Evolutionary conservation across 1,140 invertebrate genomes (phyloP), one percentile per base, ranked within the genome.

Genomic region (Vanessa atalanta): DNA sequence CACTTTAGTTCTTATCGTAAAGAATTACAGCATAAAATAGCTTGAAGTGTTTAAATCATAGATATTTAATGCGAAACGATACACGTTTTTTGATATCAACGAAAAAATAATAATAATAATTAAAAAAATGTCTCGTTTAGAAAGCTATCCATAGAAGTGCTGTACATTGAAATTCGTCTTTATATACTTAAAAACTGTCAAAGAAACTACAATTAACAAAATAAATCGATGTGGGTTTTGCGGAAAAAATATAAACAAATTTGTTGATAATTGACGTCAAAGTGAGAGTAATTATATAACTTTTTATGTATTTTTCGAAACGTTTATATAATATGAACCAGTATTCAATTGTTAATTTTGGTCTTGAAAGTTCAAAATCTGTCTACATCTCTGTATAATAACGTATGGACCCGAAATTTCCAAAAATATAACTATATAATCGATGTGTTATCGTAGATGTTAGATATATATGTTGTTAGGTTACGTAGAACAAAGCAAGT

Each of bases 231-330:
- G n/a, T 12, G 57, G 57, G 2, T n/a, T 37, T 37, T n/a, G 48
- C 16, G 2, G 31, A 51, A 50, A 15, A 5, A 47, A 50, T 8
- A 20, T 20, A 9, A 20, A 66, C 9, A 13, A 47, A 26, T 70
- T 80, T 84, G 82, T 82, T 84, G 79, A 84, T 65, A 79, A 83
- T 31, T 82, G 82, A 83, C 82, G 76, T 72, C 71, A 75, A 80
- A 84, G 82, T 83, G 82, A 84, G 80, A 83, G 50, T 78, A 75
- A 72, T 47, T 26, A 60, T 31, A 61, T 37, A 61, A 61, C 57
- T 61, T 37, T 76, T 70, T 72, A 77, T 79, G 80, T 85, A 85
- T 83, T 85, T 85, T 85, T 85, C 74, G 82, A 85, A 79, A 82
- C 64, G 60, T 85, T 85, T 85, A 61, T 61, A 61, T 61, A 81